Evolutionary conservation across 64 coral and sea anemone species (phyloP), one percentile per base, ranked within the genome.

Genomic region (Actinia tenebrosa): DNA sequence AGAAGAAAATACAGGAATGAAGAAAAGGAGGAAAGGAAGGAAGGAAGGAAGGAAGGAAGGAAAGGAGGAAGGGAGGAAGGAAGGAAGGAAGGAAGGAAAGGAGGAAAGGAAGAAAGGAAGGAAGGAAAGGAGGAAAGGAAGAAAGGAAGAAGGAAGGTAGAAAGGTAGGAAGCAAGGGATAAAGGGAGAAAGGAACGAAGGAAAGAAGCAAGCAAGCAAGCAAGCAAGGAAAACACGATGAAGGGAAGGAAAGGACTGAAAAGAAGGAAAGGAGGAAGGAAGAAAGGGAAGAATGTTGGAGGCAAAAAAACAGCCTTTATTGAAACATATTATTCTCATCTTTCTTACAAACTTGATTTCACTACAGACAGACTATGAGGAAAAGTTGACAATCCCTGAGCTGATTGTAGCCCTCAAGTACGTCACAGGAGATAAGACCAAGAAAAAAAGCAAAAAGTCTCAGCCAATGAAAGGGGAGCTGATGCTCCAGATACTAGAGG

Each of bases 381-480:
- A 88, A 58, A 22, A 52, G 46, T 8, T 58, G 46, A 53, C 80
- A 11, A 10, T 69, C 5, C 91, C 91, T 7, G 93, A 95, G 92
- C 55, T 99, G 44, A 89, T 99, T 16, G 25, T 99, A 72, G 90
- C 97, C 60, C 84, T 99, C 44, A 99, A 95, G 83, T 99, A 99
- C 53, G 89, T 95, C 42, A 95, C 93, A 15, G 88, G 93, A 5
- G 97, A 99, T 44, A 99, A 99, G 86, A 86, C 93, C 27, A 80
- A 90, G 7, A 55, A 80, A 10, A 90, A 91, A 64, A 86, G 86
- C 44, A 89, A 80, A 27, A 77, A 77, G 9, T 42, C 72, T 53
- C n/a, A 53, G 16, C 54, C 83, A 44, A 53, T 80, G 7, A 93
- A 93, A 18, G 97, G 97, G 3, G 93, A 99, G 88, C 46, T 99